phyloP scores from a whole-genome alignment of 2,888 invertebrate genomes.

The Orthonevra nobilis region DNA sequence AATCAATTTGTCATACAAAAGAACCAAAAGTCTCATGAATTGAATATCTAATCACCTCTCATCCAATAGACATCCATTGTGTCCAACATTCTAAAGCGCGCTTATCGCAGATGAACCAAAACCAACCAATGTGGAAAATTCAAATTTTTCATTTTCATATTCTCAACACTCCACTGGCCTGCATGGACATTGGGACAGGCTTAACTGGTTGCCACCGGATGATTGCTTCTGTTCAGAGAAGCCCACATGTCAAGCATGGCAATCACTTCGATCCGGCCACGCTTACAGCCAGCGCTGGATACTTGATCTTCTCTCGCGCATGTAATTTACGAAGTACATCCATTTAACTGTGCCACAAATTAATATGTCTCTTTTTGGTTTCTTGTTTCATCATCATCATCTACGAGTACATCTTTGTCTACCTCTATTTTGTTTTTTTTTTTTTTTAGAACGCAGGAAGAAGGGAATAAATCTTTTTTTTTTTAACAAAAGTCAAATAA shows the following conservation, averaged over 20 bases:
- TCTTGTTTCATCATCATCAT: neutral
- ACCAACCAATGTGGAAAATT: slow-evolving; percentile 13
- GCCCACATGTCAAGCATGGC: neutral
- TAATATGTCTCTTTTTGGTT: slow-evolving; percentile 10
- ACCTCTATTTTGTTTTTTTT: neutral
- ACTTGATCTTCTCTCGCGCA: slow-evolving; percentile 27
- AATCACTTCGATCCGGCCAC: neutral
- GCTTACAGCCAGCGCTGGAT: no score
- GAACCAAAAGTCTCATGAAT: slow-evolving; percentile 12
- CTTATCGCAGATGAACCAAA: slow-evolving; percentile 4
- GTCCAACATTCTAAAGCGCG: neutral
- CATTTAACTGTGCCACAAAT: slow-evolving; percentile 15
- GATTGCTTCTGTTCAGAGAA: neutral
- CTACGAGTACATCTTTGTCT: neutral
- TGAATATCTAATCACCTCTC: slow-evolving; percentile 25
- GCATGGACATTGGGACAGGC: neutral
- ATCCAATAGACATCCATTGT: slow-evolving; percentile 4
- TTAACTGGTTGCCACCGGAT: no score
- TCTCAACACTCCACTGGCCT: neutral
- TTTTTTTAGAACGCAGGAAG: no score
- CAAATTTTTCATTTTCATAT: slow-evolving; percentile 19
- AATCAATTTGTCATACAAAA: slow-evolving; percentile 17
- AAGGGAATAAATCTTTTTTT: neutral
- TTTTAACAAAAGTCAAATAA: neutral
- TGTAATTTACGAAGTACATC: slow-evolving; percentile 15